Percentiles rank a stretch among this genome's conserved stretches.
Evolutionary conservation across 2,797 vertebrate genomes (phyloP).

Genomic region (Ibycter americanus): DNA sequence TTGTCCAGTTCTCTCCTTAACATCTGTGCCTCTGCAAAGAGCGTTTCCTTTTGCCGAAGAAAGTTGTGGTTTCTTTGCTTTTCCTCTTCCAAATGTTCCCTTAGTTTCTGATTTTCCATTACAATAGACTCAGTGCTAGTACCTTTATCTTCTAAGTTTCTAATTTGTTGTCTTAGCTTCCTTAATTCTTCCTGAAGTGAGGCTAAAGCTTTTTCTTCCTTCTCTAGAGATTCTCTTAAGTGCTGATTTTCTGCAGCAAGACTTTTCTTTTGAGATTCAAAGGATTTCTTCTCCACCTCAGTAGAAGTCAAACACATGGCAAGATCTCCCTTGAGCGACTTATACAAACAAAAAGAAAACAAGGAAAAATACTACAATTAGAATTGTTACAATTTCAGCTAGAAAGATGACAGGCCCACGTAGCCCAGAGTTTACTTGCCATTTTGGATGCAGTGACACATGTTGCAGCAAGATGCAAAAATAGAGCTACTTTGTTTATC

Average conservation of each 20-base stretch:
- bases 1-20: slow-evolving; percentile 84
- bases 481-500: slow-evolving; percentile 16
- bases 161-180: slow-evolving; percentile 83
- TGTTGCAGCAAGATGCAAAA: neutral
- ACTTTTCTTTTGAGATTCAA: slow-evolving; percentile 78
- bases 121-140: slow-evolving; percentile 77
- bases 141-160: slow-evolving; percentile 82
- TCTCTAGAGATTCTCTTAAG: slow-evolving; percentile 85
- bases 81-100: slow-evolving; percentile 86
- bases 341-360: slow-evolving; percentile 26
- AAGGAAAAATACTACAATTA: neutral
- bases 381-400: neutral
- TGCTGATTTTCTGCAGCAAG: slow-evolving; percentile 85
- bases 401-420: neutral
- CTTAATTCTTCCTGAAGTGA: slow-evolving; percentile 85
- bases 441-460: neutral
- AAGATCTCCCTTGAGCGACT: slow-evolving; percentile 83
- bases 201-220: slow-evolving; percentile 83
- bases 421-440: neutral
- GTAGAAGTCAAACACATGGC: slow-evolving; percentile 78
- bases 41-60: slow-evolving; percentile 81
- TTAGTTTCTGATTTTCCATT: slow-evolving; percentile 88
- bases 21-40: slow-evolving; percentile 82
- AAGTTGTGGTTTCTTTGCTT: slow-evolving; percentile 79
- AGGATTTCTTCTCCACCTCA: slow-evolving; percentile 76